Evolutionary conservation across 2,797 vertebrate genomes (phyloP), one percentile per base, ranked within the genome.

Genomic region (Molossus molossus): DNA sequence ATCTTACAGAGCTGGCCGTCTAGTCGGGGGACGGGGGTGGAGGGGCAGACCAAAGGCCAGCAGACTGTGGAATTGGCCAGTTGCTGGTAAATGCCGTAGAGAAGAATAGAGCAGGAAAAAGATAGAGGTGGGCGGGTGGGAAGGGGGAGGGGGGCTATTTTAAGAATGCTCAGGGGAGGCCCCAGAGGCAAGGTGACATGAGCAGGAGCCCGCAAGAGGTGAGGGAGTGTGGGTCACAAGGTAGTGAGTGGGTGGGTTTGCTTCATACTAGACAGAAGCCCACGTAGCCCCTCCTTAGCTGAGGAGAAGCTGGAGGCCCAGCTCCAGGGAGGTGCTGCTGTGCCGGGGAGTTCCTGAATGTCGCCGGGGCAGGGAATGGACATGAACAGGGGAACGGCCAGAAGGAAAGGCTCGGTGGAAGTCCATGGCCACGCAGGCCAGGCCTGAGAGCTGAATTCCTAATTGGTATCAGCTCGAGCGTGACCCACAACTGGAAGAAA

Each of bases 381-480:
- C 75, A 29, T 20, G 21, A 27, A 10, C 1, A 25, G 33, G 69
- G 15, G 53, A 3, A 55, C 33, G 7, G 37, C 9, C 1, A 11
- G 20, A 6, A 17, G 9, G 1, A 2, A 10, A 37, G 40, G 21
- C 6, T 20, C n/a, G 3, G 1, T 5, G 62, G 18, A 95, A 45
- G 29, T n/a, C 67, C n/a, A 85, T 3, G 18, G 15, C 50, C 53
- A 48, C 0, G 2, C 1, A 73, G 29, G 21, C 15, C 45, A 48
- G 62, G 33, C 83, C 69, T 1, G 1, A 4, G 57, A 77, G 40
- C 86, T 13, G 89, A 82, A 77, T 84, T 87, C 3, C 8, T 85
- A 96, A 87, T 67, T 76, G 87, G 37, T 18, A 70, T 53, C 67
- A 77, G 90, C 89, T 96, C 94, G 82, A 87, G 76, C 70, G n/a